Conservation (phyloP, 23 tunicate genomes). For the Ciona savignyi region DNA sequence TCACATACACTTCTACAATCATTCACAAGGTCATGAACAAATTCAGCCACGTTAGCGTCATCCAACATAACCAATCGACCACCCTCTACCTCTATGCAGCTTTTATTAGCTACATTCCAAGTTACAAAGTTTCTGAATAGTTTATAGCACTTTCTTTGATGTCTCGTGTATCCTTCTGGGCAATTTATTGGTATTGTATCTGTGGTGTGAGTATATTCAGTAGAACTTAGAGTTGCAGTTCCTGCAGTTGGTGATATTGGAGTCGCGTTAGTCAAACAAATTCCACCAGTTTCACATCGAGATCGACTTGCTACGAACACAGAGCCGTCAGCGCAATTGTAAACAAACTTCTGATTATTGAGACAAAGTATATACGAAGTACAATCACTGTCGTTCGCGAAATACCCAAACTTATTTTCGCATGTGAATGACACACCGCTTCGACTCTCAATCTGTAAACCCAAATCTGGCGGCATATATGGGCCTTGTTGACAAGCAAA, state of each 20-base stretch:
- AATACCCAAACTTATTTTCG: conserved; percentile 4
- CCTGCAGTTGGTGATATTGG: not conserved
- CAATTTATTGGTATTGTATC: not conserved
- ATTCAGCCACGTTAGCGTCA: not conserved
- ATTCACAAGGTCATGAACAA: not conserved
- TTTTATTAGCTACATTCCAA: conserved; percentile 3
- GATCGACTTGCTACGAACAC: not conserved
- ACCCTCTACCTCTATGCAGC: not conserved
- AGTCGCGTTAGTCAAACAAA: not conserved
- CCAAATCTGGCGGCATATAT: not conserved
- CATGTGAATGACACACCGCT: not conserved
- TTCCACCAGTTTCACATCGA: not conserved
- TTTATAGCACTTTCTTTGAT: not conserved
- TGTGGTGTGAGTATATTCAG: not conserved
- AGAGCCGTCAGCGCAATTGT: conserved; percentile 4
- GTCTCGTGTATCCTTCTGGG: not conserved
- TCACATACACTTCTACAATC: not conserved
- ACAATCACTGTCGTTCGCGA: conserved; percentile 4
- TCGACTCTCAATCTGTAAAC: not conserved
- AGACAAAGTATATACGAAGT: not conserved
- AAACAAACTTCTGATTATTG: not conserved
- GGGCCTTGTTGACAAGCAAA: not conserved
- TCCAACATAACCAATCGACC: not conserved
- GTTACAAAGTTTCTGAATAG: not conserved
- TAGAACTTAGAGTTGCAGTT: not conserved